Conservation (phyloP, 1,140 invertebrate genomes). For the Microplitis demolitor region DNA sequence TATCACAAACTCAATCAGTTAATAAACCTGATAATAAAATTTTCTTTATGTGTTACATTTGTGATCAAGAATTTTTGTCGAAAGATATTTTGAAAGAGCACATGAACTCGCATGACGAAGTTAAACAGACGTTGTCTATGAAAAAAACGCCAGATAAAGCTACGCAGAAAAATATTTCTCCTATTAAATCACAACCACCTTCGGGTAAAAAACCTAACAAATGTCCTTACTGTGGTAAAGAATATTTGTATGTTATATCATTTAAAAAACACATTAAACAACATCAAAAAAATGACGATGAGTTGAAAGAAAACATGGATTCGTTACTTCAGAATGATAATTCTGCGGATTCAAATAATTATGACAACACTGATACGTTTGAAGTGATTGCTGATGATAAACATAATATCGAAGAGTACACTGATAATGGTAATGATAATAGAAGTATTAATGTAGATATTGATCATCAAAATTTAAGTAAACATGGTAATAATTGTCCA, state of each 20-base stretch:
- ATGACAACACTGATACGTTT: conserved; percentile 35
- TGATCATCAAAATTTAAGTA: too few species aligned
- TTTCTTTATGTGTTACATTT: conserved; percentile 56
- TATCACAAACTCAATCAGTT: conserved; percentile 45
- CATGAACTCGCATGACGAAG: conserved; percentile 58
- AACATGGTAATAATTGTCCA: not conserved
- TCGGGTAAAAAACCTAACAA: conserved; percentile 55
- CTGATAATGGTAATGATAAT: conserved; percentile 24
- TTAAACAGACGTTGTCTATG: conserved; percentile 44
- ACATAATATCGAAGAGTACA: not conserved
- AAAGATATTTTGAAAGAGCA: conserved; percentile 56
- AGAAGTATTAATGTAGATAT: not conserved
- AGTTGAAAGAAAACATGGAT: conserved; percentile 40
- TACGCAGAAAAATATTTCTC: conserved; percentile 26
- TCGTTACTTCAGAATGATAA: conserved; percentile 47
- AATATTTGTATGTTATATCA: conserved; percentile 58
- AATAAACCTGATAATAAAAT: conserved; percentile 43
- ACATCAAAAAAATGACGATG: conserved; percentile 48
- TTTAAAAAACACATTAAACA: conserved; percentile 58
- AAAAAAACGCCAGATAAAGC: conserved; percentile 46
- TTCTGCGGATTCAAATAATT: conserved; percentile 38
- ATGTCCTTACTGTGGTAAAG: conserved; percentile 58
- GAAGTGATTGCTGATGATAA: conserved; percentile 24
- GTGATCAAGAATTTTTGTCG: conserved; percentile 56
- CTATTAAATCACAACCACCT: conserved; percentile 38